Evolutionary conservation across 1,140 invertebrate species (phyloP).

Genomic region (Drosophila pseudoananassae): DNA sequence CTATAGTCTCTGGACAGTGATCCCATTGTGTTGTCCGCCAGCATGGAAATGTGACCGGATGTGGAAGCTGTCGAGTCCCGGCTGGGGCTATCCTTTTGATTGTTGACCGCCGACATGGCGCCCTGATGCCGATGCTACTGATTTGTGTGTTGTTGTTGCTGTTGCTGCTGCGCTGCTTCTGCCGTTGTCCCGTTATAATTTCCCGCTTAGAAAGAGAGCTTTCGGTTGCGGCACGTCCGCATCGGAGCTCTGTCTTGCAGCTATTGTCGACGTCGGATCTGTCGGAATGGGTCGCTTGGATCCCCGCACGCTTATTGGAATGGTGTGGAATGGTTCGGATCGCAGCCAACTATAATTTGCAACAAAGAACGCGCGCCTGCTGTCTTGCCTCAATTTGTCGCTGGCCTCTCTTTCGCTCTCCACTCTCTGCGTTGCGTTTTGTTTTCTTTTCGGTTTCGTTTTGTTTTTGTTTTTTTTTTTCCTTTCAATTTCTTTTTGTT

Average conservation of each 20-base stretch:
- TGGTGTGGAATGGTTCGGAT: slow-evolving; percentile 49
- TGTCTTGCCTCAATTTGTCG: slow-evolving; percentile 29
- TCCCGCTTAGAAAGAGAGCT: slow-evolving; percentile 6
- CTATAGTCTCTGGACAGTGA: slow-evolving; percentile 77
- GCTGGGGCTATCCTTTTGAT: slow-evolving; percentile 83
- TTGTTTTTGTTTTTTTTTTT: slow-evolving; percentile 8
- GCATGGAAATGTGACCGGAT: slow-evolving; percentile 75
- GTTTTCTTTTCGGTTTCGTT: slow-evolving; percentile 9
- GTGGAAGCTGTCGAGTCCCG: slow-evolving; percentile 80
- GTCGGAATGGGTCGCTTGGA: slow-evolving; percentile 34
- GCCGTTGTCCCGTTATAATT: slow-evolving; percentile 7
- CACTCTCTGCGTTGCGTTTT: slow-evolving; percentile 1
- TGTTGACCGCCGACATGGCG: slow-evolving; percentile 69
- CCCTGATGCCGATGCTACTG: slow-evolving; percentile 15
- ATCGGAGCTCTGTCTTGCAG: slow-evolving; percentile 59
- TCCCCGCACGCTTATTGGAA: slow-evolving; percentile 1
- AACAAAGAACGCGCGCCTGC: slow-evolving; percentile 45
- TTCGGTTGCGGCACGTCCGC: slow-evolving; percentile 51
- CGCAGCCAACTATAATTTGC: slow-evolving; percentile 52
- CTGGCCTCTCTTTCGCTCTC: slow-evolving; percentile 18
- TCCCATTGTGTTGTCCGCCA: slow-evolving; percentile 69
- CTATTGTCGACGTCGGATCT: slow-evolving; percentile 61
- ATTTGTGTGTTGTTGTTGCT: slow-evolving; percentile 3
- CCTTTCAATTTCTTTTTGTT: slow-evolving; percentile 3
- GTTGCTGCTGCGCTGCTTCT: slow-evolving; percentile 8